Conservation (phyloP, 2,888 invertebrate genomes). For the Parnassius smintheus region DNA sequence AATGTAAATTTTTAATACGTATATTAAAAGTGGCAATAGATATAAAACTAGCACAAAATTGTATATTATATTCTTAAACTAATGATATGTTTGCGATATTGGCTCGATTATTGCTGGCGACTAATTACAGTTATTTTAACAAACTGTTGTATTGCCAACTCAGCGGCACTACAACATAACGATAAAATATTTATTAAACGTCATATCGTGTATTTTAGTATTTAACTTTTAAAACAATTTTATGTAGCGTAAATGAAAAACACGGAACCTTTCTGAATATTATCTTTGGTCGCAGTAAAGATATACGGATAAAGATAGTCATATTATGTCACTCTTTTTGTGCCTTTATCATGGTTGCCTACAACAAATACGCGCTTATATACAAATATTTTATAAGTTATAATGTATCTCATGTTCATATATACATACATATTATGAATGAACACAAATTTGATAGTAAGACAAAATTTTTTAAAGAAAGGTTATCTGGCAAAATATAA, state of each 20-base stretch:
- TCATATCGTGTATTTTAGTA: constrained; percentile 11
- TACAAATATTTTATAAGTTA: too few species aligned
- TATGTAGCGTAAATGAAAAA: background rate
- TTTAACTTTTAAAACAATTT: background rate
- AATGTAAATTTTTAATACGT: constrained; percentile 12
- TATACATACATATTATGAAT: too few species aligned
- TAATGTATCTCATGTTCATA: too few species aligned
- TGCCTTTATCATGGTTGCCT: too few species aligned
- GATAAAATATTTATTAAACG: background rate
- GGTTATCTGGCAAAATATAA: too few species aligned
- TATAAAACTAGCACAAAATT: constrained; percentile 51
- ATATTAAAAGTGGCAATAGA: constrained; percentile 31
- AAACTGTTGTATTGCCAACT: background rate
- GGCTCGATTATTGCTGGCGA: constrained; percentile 65
- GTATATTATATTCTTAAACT: constrained; percentile 54
- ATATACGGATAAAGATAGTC: too few species aligned
- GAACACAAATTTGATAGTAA: too few species aligned
- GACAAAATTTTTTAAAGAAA: too few species aligned
- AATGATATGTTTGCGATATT: constrained; percentile 77
- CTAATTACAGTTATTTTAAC: background rate
- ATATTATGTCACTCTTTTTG: too few species aligned
- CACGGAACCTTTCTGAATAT: too few species aligned
- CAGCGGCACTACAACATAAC: background rate
- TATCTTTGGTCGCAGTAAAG: too few species aligned
- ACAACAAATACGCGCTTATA: too few species aligned